phyloP scores from a whole-genome alignment of 2,888 invertebrate genomes.

The Nesidiocoris tenuis region DNA sequence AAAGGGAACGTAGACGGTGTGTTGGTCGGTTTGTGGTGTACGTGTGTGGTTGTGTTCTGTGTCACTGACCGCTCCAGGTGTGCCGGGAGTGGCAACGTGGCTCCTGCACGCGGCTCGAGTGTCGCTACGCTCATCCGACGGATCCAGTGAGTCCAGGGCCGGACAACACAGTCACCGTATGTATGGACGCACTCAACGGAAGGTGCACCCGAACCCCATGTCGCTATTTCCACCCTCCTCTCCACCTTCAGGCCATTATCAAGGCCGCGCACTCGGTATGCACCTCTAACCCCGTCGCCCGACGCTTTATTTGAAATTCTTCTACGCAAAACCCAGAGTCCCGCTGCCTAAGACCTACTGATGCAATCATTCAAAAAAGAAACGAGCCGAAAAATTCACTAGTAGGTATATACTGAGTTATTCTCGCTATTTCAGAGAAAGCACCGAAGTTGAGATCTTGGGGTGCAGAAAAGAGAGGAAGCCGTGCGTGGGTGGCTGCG shows the following conservation, averaged over 20 bases:
- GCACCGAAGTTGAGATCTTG: no score
- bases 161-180: conserved; percentile 99
- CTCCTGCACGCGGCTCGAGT: conserved; percentile 97
- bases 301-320: conserved; percentile 46
- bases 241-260: conserved; percentile 99
- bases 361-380: not conserved
- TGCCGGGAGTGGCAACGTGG: conserved; percentile 99
- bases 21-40: conserved; percentile 30
- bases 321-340: conserved; percentile 46
- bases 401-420: no score
- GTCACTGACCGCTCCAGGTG: conserved; percentile 65
- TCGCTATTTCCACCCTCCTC: conserved; percentile 99
- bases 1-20: no score
- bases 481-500: no score
- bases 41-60: conserved; percentile 36
- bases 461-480: no score
- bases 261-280: conserved; percentile 92
- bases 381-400: not conserved
- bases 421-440: no score
- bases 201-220: conserved; percentile 99
- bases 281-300: conserved; percentile 49
- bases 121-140: conserved; percentile 98
- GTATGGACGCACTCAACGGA: conserved; percentile 99
- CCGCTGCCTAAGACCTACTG: conserved; percentile 16
- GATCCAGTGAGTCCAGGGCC: conserved; percentile 88